Evolutionary conservation across 2,113 vertebrate species (phyloP).

Genomic region (Isurus oxyrinchus): DNA sequence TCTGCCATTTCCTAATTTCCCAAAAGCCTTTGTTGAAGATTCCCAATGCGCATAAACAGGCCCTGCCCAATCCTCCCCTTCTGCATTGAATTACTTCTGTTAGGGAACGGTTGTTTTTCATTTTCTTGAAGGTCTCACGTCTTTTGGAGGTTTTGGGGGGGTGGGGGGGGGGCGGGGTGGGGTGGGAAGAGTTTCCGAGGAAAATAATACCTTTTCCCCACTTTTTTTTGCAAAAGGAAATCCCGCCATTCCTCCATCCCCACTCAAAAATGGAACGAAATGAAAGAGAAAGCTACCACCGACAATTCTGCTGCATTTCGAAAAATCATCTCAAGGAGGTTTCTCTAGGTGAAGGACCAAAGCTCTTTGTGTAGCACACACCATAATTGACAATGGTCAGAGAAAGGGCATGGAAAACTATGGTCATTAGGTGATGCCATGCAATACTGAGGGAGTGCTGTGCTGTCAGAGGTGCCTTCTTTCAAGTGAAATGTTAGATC

Average conservation of each 20-base stretch:
- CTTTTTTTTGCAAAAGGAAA: not conserved
- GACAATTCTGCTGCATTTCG: not conserved
- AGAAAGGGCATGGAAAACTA: not conserved
- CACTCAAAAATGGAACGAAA: not conserved
- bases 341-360: not conserved
- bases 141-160: not conserved
- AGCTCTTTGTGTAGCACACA: not conserved
- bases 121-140: not conserved
- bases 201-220: not conserved
- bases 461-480: not conserved
- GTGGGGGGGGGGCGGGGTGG: not conserved
- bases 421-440: not conserved
- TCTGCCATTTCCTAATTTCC: not conserved
- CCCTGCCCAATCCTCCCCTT: not conserved
- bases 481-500: not conserved
- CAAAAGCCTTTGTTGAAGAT: not conserved
- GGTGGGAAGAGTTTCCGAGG: not conserved
- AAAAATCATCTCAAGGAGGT: not conserved
- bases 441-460: too few species aligned
- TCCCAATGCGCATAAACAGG: not conserved
- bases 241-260: not conserved
- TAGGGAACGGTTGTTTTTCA: not conserved
- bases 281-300: not conserved
- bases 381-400: not conserved
- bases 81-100: not conserved